Conservation (phyloP, 2,888 invertebrate species). For the Parapristionchus giblindavisi region DNA sequence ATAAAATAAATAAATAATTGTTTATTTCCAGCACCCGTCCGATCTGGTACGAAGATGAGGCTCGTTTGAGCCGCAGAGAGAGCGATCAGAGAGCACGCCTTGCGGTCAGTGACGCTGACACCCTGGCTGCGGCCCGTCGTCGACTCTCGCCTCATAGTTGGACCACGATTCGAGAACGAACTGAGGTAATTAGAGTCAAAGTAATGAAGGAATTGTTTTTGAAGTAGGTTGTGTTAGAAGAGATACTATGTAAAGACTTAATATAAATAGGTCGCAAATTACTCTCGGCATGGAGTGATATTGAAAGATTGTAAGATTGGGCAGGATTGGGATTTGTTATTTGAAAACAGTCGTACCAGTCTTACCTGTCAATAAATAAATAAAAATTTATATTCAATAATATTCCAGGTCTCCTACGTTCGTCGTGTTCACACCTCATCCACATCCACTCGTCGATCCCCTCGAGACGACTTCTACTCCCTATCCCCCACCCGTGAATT, state of each 20-base stretch:
- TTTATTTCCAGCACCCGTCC: background rate
- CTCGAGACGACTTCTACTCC: constrained; percentile 30
- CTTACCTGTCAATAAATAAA: background rate
- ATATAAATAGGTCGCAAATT: background rate
- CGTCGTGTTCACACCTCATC: constrained; percentile 26
- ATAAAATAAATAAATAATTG: background rate
- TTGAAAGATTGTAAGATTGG: background rate
- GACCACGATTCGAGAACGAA: constrained; percentile 37
- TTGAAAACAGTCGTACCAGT: background rate
- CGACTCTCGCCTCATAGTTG: constrained; percentile 35
- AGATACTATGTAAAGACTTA: background rate
- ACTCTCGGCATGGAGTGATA: background rate
- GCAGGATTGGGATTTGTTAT: background rate
- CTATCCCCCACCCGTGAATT: constrained; percentile 36
- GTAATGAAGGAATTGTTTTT: background rate
- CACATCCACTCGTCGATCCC: background rate
- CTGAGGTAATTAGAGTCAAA: constrained; percentile 8
- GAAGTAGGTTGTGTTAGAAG: background rate
- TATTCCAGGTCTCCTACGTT: constrained; percentile 26
- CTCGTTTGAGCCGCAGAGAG: constrained; percentile 18
- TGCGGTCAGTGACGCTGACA: background rate
- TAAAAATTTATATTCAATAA: background rate
- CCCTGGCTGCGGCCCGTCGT: background rate
- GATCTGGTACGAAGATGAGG: constrained; percentile 28
- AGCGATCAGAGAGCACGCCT: background rate